phyloP scores from a whole-genome alignment of 2,797 vertebrate genomes.

The Xiphophorus birchmanni region DNA sequence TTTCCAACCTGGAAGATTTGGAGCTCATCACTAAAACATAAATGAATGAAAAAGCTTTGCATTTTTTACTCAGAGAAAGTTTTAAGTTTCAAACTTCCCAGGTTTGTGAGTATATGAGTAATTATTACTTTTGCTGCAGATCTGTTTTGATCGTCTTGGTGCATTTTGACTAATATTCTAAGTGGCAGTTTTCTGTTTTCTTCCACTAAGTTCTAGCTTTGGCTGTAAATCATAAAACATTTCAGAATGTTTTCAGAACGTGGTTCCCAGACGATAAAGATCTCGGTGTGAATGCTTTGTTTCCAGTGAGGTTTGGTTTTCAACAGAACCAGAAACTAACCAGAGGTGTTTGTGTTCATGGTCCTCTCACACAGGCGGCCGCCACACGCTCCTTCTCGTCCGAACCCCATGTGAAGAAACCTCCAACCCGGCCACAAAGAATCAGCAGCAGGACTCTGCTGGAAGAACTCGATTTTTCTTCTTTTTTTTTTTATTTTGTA shows the following conservation, averaged over 20 bases:
- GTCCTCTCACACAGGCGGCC: conserved; percentile 59
- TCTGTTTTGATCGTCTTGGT: neutral
- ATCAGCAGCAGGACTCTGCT: conserved; percentile 3
- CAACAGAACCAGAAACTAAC: conserved; percentile 6
- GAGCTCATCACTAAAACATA: neutral
- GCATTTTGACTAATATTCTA: neutral
- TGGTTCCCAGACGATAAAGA: conserved; percentile 4
- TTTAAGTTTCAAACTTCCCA: neutral
- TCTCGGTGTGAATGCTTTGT: conserved; percentile 1
- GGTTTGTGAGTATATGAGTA: neutral
- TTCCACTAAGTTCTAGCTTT: neutral
- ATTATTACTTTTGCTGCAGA: neutral
- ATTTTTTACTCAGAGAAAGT: neutral
- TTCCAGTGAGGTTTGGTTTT: neutral
- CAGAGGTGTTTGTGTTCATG: conserved; percentile 8
- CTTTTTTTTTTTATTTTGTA: neutral
- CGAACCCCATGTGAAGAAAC: conserved; percentile 60
- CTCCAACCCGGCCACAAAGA: neutral
- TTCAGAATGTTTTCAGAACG: neutral
- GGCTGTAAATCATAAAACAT: neutral
- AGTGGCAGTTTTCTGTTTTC: neutral
- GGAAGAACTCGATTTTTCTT: neutral
- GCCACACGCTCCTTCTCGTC: conserved; percentile 61
- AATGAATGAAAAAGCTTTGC: neutral
- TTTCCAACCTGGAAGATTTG: neutral